A percentile compares a stretch with the other conserved stretches of the same genome.
phyloP scores from a whole-genome alignment of 2,888 invertebrate genomes.

The Clepsis dumicolana region DNA sequence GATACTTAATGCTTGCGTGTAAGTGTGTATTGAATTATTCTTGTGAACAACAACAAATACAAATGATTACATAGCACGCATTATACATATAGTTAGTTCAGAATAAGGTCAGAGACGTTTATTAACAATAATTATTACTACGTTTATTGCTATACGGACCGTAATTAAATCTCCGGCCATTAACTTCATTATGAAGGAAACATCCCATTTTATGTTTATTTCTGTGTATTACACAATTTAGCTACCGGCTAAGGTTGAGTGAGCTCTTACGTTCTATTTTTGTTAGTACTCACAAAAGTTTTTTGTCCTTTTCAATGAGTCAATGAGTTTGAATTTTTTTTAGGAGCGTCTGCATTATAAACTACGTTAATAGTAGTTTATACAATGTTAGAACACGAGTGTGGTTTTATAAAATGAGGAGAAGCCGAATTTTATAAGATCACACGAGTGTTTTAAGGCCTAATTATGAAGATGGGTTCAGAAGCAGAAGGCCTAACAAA shows the following conservation, averaged over 20 bases:
- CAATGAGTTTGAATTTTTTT: no score
- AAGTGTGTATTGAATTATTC: neutral
- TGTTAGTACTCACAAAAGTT: no score
- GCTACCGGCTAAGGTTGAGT: neutral
- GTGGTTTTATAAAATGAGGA: no score
- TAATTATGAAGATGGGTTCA: no score
- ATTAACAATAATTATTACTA: constrained; percentile 15
- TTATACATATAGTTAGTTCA: neutral
- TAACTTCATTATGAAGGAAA: constrained; percentile 29
- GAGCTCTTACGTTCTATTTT: no score
- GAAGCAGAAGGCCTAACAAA: no score
- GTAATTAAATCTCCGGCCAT: constrained; percentile 23
- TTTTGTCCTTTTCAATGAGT: neutral
- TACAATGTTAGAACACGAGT: no score
- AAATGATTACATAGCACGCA: neutral
- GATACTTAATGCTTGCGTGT: no score
- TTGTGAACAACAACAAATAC: neutral
- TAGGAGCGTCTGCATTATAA: no score
- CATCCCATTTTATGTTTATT: constrained; percentile 14
- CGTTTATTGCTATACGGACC: neutral
- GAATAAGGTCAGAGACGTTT: neutral
- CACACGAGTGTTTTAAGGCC: no score
- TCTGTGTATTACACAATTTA: neutral
- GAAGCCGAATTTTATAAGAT: no score
- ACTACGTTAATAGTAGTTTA: no score